These are phyloP conservation scores for Heterodera schachtii DNA, from an alignment of 1,140 invertebrate genomes.

Conservation along the genomic window DNA sequence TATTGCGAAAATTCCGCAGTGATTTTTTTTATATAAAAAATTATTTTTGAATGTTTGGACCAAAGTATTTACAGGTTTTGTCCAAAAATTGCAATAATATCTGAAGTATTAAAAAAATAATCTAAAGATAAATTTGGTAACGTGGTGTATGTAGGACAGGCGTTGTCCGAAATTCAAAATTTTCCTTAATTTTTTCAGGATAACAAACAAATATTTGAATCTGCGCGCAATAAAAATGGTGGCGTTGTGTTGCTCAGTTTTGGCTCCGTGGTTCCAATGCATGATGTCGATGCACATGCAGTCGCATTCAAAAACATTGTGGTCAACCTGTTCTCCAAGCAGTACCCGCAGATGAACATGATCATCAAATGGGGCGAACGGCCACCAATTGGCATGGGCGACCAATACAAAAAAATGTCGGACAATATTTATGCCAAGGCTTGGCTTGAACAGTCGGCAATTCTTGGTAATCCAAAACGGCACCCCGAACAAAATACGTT, in stretches of 20 bases:
- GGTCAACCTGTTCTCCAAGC: conserved; percentile 35
- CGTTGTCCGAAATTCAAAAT: too few species aligned
- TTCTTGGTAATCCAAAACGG: conserved; percentile 68
- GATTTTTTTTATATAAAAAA: too few species aligned
- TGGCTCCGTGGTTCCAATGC: conserved; percentile 45
- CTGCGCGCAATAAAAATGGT: neutral
- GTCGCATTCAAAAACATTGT: conserved; percentile 40
- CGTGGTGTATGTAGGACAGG: too few species aligned
- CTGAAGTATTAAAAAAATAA: too few species aligned
- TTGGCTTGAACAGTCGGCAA: conserved; percentile 75
- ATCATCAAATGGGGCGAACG: conserved; percentile 42
- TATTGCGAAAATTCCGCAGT: too few species aligned
- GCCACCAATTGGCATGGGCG: neutral
- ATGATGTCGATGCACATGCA: neutral
- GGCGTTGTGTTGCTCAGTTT: conserved; percentile 47
- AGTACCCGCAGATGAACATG: conserved; percentile 44
- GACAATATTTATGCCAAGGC: conserved; percentile 66
- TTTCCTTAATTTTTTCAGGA: conserved; percentile 4
- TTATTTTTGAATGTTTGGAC: too few species aligned
- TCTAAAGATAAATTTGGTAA: too few species aligned
- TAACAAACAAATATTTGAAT: conserved; percentile 31
- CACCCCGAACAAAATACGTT: too few species aligned
- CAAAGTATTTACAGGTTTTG: too few species aligned
- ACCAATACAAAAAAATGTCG: conserved; percentile 33
- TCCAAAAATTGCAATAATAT: too few species aligned